Evolutionary conservation across 2,113 vertebrate species (phyloP), one percentile per base, ranked within the genome.

Genomic region (Cyrtonyx montezumae): DNA sequence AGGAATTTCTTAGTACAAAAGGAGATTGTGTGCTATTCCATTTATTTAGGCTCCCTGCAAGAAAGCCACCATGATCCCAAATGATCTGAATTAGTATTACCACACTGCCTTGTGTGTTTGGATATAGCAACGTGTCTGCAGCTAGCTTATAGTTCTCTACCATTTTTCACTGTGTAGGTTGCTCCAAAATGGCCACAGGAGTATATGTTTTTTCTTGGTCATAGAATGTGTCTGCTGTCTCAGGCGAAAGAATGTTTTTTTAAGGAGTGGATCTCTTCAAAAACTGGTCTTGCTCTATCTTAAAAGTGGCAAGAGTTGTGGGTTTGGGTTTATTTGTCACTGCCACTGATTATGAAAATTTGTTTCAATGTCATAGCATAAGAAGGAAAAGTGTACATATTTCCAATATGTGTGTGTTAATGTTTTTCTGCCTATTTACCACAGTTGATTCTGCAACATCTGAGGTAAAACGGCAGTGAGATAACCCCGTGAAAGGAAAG

Each of bases 1-100:
- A 61, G 62, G 51, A 90, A 85, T 94, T 89, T 87, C 65, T 51
- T 68, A 34, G 79, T 63, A 79, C 79, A 85, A 75, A 89, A 91
- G 94, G 81, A 93, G 79, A 59, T 77, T 89, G 51, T 87, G 51
- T 70, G 26, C 85, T 78, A 36, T 46, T 77, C 74, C 37, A 20
- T 89, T 93, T 85, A 61, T 40, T n/a, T 20, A 36, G 49, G 28
- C 73, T 90, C 59, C 34, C 49, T 34, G 34, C 68, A 83, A 61
- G 76, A 74, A 93, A 96, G 90, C 56, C 65, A 30, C 63, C 4
- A 0, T 4, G 59, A 59, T 91, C 68, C 82, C 13, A 51, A 51
- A 32, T 26, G 49, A 32, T 86, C 37, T 46, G 82, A 75, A 23
- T 37, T 49, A 42, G 34, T 28, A 32, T 75, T 59, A 9, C 61